These are phyloP conservation scores for Arnoldichthys spilopterus DNA, from an alignment of 2,797 vertebrate genomes.

Conservation along the genomic window DNA sequence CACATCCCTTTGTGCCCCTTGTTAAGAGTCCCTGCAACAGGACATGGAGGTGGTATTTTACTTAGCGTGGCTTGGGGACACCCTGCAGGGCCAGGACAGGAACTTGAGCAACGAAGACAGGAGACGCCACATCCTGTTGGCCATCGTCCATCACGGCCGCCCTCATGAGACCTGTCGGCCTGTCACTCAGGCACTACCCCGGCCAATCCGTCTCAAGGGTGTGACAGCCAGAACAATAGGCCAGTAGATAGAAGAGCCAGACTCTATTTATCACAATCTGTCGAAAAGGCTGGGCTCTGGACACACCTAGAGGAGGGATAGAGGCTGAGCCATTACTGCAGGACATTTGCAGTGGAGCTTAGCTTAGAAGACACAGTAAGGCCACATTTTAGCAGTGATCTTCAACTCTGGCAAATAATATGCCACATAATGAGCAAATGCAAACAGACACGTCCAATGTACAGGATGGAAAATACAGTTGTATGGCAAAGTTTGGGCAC, in stretches of 20 bases:
- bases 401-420: neutral
- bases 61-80: slow-evolving; percentile 45
- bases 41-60: slow-evolving; percentile 50
- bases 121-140: slow-evolving; percentile 76
- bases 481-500: neutral
- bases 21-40: slow-evolving; percentile 48
- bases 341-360: slow-evolving; percentile 20
- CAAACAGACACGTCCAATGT: neutral
- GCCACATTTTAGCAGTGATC: neutral
- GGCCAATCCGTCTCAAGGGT: slow-evolving; percentile 70
- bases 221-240: slow-evolving; percentile 73
- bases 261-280: slow-evolving; percentile 75
- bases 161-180: slow-evolving; percentile 63
- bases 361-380: slow-evolving; percentile 21
- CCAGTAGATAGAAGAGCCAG: slow-evolving; percentile 70
- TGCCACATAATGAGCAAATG: neutral
- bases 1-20: slow-evolving; percentile 58
- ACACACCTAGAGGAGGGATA: slow-evolving; percentile 50
- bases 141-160: slow-evolving; percentile 75
- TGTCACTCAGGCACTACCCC: slow-evolving; percentile 65
- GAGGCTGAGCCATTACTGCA: slow-evolving; percentile 2
- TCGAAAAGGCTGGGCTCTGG: slow-evolving; percentile 55
- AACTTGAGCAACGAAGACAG: slow-evolving; percentile 67
- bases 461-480: neutral
- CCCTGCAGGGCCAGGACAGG: slow-evolving; percentile 64